Percentiles rank a stretch among this genome's conserved stretches.
Conservation (phyloP, 2,113 vertebrate species). For the Microtus pennsylvanicus region DNA sequence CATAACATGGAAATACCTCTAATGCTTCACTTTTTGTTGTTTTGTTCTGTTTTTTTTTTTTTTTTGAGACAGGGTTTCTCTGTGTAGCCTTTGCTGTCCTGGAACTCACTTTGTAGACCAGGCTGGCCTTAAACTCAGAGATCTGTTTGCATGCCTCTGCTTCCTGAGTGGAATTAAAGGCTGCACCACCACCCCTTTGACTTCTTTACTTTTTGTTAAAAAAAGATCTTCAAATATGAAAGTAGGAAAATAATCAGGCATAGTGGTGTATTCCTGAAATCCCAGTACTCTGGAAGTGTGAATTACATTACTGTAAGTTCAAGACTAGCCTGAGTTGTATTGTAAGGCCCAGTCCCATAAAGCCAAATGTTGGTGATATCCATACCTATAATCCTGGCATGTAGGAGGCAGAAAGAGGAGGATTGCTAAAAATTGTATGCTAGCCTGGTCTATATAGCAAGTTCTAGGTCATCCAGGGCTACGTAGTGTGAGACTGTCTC, state of each 20-base stretch:
- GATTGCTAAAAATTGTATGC: neutral
- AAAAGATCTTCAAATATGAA: constrained; percentile 40
- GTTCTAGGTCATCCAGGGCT: neutral
- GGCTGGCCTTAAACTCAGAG: neutral
- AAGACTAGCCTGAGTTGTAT: neutral
- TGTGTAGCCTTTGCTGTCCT: neutral
- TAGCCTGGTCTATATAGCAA: neutral
- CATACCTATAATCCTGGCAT: neutral
- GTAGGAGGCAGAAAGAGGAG: neutral
- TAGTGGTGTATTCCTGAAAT: neutral
- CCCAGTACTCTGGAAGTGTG: neutral
- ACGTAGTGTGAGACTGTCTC: neutral
- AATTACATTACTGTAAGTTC: neutral
- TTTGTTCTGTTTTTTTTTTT: neutral
- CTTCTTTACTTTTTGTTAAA: constrained; percentile 20
- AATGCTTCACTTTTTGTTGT: neutral
- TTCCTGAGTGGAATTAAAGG: neutral
- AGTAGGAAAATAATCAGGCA: neutral
- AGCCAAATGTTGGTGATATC: neutral
- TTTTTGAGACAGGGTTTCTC: neutral
- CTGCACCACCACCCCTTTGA: neutral
- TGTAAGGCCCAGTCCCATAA: neutral
- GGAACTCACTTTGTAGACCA: neutral
- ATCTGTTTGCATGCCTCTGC: neutral
- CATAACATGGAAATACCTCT: neutral